Conservation (phyloP, 1,140 invertebrate species). For the Trichomalopsis sarcophagae region DNA sequence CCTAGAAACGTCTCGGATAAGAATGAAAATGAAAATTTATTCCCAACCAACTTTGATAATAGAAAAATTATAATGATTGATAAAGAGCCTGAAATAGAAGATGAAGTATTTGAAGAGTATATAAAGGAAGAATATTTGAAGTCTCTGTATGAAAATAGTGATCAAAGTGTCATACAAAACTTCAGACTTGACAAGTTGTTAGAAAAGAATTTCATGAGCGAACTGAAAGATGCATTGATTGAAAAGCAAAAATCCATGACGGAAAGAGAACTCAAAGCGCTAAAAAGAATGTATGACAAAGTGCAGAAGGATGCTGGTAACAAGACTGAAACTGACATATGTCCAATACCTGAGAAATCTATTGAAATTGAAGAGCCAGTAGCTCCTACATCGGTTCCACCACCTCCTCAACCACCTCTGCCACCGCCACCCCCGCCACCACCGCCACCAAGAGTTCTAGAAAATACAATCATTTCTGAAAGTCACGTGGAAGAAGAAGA, state of each 20-base stretch:
- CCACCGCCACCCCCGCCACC: conserved; percentile 14
- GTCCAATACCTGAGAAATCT: neutral
- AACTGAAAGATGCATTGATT: conserved; percentile 70
- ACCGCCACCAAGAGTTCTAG: conserved; percentile 14
- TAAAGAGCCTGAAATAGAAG: conserved; percentile 66
- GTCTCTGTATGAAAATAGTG: conserved; percentile 60
- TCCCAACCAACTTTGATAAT: conserved; percentile 19
- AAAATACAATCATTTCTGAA: neutral
- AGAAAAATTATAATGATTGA: conserved; percentile 57
- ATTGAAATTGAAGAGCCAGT: neutral
- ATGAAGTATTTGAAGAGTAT: conserved; percentile 73
- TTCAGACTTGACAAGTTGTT: conserved; percentile 65
- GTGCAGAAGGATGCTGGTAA: conserved; percentile 32
- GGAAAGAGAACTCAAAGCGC: conserved; percentile 67
- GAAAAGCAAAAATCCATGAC: conserved; percentile 69
- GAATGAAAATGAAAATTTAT: conserved; percentile 34
- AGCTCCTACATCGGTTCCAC: conserved; percentile 5
- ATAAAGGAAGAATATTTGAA: conserved; percentile 70
- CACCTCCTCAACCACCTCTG: neutral
- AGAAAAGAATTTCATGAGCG: conserved; percentile 69
- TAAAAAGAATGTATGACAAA: conserved; percentile 64
- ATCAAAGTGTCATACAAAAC: conserved; percentile 57
- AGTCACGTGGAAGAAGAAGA: conserved; percentile 9
- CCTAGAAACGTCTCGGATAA: conserved; percentile 8
- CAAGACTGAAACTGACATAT: conserved; percentile 32